These are phyloP conservation scores for Oceanites oceanicus DNA, from an alignment of 2,113 vertebrate genomes.

Conservation along the genomic window DNA sequence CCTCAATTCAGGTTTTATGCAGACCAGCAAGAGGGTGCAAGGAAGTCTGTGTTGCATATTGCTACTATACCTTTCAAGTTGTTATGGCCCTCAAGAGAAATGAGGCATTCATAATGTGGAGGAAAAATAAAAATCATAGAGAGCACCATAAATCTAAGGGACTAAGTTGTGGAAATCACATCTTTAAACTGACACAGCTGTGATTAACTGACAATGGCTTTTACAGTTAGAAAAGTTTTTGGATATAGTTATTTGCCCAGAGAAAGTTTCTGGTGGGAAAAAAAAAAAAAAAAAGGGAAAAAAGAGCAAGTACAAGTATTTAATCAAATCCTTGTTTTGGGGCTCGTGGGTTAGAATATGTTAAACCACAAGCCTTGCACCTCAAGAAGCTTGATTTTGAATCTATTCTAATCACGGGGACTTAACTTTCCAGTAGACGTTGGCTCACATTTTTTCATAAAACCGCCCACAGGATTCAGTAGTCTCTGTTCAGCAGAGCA, in stretches of 20 bases:
- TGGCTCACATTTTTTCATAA: not conserved
- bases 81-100: constrained; percentile 66
- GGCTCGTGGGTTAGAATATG: not conserved
- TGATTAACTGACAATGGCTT: constrained; percentile 61
- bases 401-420: not conserved
- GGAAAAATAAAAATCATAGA: constrained; percentile 64
- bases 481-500: not conserved
- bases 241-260: constrained; percentile 13
- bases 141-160: constrained; percentile 61
- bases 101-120: constrained; percentile 36
- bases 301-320: not conserved
- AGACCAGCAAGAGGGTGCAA: constrained; percentile 50
- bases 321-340: constrained; percentile 24
- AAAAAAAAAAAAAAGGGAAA: not conserved
- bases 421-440: not conserved
- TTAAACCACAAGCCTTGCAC: not conserved
- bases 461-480: not conserved
- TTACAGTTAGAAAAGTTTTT: constrained; percentile 57
- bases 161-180: constrained; percentile 61
- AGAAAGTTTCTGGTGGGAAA: not conserved
- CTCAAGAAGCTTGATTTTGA: not conserved
- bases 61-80: constrained; percentile 64
- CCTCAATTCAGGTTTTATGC: constrained; percentile 50
- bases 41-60: constrained; percentile 65
- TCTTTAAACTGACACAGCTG: constrained; percentile 62